Evolutionary conservation across 1,140 invertebrate species (phyloP).

Genomic region (Cryptotermes secundus): DNA sequence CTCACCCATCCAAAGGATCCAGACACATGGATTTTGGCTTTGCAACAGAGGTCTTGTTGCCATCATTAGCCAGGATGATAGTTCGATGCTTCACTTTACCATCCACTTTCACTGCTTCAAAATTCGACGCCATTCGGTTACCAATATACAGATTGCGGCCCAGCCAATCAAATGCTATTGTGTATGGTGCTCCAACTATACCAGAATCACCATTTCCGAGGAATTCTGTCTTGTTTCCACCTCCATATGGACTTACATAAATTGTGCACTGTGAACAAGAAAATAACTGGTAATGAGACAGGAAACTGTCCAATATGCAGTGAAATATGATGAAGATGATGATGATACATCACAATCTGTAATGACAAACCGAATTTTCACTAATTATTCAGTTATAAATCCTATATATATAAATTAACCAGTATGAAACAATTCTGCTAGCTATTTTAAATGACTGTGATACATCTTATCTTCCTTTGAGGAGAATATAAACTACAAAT

Average conservation of each 20-base stretch:
- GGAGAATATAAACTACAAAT: too few relatives aligned
- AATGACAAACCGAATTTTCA: too few relatives aligned
- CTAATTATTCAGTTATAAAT: too few relatives aligned
- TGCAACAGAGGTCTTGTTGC: conserved; percentile 81
- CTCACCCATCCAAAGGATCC: conserved; percentile 85
- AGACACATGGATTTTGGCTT: conserved; percentile 84
- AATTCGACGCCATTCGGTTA: conserved; percentile 86
- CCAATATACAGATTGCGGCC: conserved; percentile 93
- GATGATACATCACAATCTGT: too few relatives aligned
- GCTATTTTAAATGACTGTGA: too few relatives aligned
- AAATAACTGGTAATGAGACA: neutral
- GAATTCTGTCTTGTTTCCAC: conserved; percentile 85
- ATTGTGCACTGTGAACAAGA: conserved; percentile 73
- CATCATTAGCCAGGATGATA: conserved; percentile 88
- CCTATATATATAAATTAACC: too few relatives aligned
- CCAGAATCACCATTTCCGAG: conserved; percentile 71
- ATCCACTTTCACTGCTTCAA: conserved; percentile 88
- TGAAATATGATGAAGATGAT: too few relatives aligned
- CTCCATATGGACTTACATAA: conserved; percentile 78
- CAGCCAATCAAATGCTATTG: conserved; percentile 94
- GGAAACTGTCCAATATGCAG: too few relatives aligned
- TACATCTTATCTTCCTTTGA: too few relatives aligned
- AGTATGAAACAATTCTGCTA: too few relatives aligned
- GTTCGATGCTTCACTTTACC: conserved; percentile 80
- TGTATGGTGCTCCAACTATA: conserved; percentile 85